Evolutionary conservation across 2,888 invertebrate species (phyloP).

Genomic region (Atethmia centrago): DNA sequence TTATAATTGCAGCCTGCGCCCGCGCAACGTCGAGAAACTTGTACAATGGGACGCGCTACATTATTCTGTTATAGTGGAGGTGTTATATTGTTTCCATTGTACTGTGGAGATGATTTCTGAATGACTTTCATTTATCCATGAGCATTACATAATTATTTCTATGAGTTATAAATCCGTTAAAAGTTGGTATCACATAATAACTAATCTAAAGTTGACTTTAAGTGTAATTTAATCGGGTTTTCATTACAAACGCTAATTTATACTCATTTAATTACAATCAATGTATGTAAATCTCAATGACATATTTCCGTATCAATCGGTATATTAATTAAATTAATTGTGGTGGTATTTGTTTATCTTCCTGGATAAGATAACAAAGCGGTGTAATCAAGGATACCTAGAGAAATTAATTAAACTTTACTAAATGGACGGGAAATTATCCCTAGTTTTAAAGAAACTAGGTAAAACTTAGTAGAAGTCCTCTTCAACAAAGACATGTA

Average conservation of each 20-base stretch:
- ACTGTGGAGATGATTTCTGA: neutral
- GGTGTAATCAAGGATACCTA: neutral
- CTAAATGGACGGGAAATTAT: neutral
- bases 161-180: neutral
- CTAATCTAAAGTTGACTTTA: neutral
- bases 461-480: too few relatives aligned
- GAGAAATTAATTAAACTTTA: neutral
- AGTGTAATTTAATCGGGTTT: neutral
- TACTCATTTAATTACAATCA: slow-evolving; percentile 30
- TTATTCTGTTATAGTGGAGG: slow-evolving; percentile 49
- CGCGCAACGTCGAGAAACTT: slow-evolving; percentile 54
- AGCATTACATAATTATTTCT: neutral
- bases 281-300: slow-evolving; percentile 25
- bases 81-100: slow-evolving; percentile 57
- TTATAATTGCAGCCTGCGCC: slow-evolving; percentile 65
- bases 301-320: slow-evolving; percentile 27
- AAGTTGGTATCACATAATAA: neutral
- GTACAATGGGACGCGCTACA: slow-evolving; percentile 52
- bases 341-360: slow-evolving; percentile 26
- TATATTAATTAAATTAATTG: slow-evolving; percentile 7
- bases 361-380: neutral
- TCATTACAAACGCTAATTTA: slow-evolving; percentile 12
- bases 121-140: neutral
- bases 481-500: too few relatives aligned
- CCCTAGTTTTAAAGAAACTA: too few relatives aligned